Base-by-base conservation (phyloP, 2,888 invertebrate species). In the Callyntrura sp. region DNA sequence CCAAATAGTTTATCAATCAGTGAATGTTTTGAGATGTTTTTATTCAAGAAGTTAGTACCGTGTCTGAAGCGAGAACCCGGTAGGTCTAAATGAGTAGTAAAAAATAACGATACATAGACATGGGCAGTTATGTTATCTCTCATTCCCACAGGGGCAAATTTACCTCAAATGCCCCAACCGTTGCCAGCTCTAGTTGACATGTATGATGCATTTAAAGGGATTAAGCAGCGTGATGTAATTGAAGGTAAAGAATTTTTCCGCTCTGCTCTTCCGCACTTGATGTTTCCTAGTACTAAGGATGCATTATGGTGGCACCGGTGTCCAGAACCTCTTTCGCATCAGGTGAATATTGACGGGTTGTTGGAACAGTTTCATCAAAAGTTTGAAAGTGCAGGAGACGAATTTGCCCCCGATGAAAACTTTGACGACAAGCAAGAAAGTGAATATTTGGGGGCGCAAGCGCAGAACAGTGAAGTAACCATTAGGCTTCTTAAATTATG, bases 81-180 rank as follows among this genome's bases (percentile, higher is more conserved):
- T 86, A 35, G 35, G 62, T 43, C 12, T 17, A 57, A 57, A 28
- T 14, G 20, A 81, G n/a, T 35, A 35, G 35, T 35, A 6, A 35
- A 81, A 48, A 55, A 14, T 11, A 81, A 35, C 51, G 20, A 4
- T 11, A 6, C 9, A 12, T 62, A 92, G 92, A 35, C 35, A 35
- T 35, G 35, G 3, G 35, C 35, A 35, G n/a, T n/a, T n/a, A n/a
- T n/a, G n/a, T n/a, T n/a, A n/a, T n/a, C n/a, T n/a, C n/a, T n/a
- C n/a, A n/a, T n/a, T n/a, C n/a, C 35, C 6, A 2, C 35, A 35
- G 35, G 92, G 8, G 70, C 70, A 12, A 90, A 91, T 81, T 68
- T 93, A 11, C 93, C 93, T 11, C 45, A 55, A 6, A 83, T 91
- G 23, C 92, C 93, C 0, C 89, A 90, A 60, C 92, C 93, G 0